Percentiles rank a stretch among this genome's conserved stretches.
Evolutionary conservation across 1,140 invertebrate species (phyloP).

Genomic region (Cydia amplana): DNA sequence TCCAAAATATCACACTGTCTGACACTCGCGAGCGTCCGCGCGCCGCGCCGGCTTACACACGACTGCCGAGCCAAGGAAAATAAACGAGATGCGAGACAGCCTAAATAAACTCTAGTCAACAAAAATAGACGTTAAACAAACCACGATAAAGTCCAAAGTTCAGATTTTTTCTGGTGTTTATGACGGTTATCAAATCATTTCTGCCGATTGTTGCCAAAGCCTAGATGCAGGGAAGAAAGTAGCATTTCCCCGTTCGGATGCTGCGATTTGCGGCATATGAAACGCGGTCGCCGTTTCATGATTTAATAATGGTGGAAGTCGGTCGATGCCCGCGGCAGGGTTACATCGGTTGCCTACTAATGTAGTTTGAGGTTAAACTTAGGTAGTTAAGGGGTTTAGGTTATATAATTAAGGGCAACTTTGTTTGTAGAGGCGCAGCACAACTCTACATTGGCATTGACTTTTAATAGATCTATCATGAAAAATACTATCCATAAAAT

Average conservation of each 20-base stretch:
- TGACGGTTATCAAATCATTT: slow-evolving; percentile 37
- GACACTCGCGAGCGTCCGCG: slow-evolving; percentile 41
- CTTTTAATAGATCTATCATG: neutral
- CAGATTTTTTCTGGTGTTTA: slow-evolving; percentile 37
- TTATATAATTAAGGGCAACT: neutral
- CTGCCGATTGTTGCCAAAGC: slow-evolving; percentile 46
- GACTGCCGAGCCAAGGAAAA: slow-evolving; percentile 55
- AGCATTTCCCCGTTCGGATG: slow-evolving; percentile 69
- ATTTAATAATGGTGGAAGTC: slow-evolving; percentile 47
- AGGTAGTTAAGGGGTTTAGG: neutral
- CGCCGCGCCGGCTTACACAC: slow-evolving; percentile 49
- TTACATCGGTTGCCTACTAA: neutral
- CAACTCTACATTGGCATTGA: neutral
- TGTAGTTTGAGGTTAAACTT: slow-evolving; percentile 7
- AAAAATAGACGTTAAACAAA: slow-evolving; percentile 39
- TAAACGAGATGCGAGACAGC: slow-evolving; percentile 51
- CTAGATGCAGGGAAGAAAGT: slow-evolving; percentile 74
- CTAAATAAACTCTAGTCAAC: slow-evolving; percentile 40
- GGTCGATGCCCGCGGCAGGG: slow-evolving; percentile 27
- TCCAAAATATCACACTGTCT: slow-evolving; percentile 47
- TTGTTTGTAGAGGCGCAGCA: neutral
- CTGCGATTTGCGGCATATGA: slow-evolving; percentile 49
- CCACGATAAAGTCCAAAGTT: slow-evolving; percentile 33
- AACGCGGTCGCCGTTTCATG: slow-evolving; percentile 52
- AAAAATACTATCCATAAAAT: neutral